Evolutionary conservation across 2,797 vertebrate genomes (phyloP).

Genomic region (Gymnothorax reevesii): DNA sequence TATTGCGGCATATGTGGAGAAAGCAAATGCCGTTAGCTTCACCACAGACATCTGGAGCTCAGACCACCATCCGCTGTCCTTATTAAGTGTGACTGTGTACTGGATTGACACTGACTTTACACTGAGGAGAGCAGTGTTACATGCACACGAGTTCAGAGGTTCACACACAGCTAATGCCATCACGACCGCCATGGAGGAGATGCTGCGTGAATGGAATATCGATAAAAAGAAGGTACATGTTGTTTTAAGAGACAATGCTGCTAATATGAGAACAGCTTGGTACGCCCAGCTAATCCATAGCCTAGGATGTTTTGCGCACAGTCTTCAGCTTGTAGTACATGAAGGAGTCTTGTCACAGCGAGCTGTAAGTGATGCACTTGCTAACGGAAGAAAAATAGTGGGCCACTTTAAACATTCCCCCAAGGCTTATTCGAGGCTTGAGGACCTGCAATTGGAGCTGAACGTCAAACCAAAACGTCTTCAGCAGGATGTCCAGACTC

Average conservation of each 20-base stretch:
- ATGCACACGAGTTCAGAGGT: slow-evolving; percentile 3
- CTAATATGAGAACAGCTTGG: background rate
- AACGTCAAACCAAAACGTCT: too few relatives aligned
- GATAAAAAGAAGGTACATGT: slow-evolving; percentile 1
- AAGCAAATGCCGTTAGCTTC: too few relatives aligned
- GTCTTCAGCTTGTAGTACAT: background rate
- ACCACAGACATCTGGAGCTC: too few relatives aligned
- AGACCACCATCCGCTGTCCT: background rate
- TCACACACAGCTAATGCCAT: slow-evolving; percentile 3
- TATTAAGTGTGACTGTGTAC: slow-evolving; percentile 8
- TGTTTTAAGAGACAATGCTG: slow-evolving; percentile 4
- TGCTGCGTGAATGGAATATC: slow-evolving; percentile 3
- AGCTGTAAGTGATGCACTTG: background rate
- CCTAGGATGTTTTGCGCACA: slow-evolving; percentile 17
- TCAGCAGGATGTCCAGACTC: too few relatives aligned
- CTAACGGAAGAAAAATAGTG: slow-evolving; percentile 13
- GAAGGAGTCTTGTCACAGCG: slow-evolving; percentile 17
- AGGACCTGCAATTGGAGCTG: too few relatives aligned
- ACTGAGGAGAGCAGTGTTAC: background rate
- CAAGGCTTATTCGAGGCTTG: background rate
- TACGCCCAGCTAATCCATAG: background rate
- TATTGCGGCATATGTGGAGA: too few relatives aligned
- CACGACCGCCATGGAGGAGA: background rate
- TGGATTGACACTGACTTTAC: background rate
- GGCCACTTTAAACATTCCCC: slow-evolving; percentile 26